Base-by-base conservation (phyloP, 2,888 invertebrate genomes). In the Chrysodeixis includens region DNA sequence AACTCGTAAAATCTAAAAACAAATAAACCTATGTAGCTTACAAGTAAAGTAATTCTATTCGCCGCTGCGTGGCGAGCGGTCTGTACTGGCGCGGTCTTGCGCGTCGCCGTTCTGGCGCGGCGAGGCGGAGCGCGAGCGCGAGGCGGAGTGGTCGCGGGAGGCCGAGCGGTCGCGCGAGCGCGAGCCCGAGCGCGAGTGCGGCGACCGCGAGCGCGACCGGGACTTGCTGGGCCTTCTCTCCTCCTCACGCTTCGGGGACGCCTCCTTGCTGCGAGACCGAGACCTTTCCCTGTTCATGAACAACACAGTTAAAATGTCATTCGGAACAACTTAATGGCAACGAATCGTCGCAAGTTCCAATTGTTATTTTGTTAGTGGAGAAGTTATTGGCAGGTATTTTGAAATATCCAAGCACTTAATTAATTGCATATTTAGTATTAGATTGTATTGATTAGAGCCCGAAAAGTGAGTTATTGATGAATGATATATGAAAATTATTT, bases 221-320 rank as follows among this genome's bases (percentile, higher is more conserved):
- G 94, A 94, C 84, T 94, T 94, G 87, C 81, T 90, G 30, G 83
- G 87, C 64, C 91, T 92, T 53, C 92, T 91, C 65, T 90, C 90
- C 66, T 92, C 94, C 6, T 92, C 93, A 49, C 91, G 92, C 76
- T 93, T 93, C 18, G 93, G 93, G 1, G 94, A 93, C 18, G 84
- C 89, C 69, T 96, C 96, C 89, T 97, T 97, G 88, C 97, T 97
- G 80, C 94, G 95, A 35, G 97, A 97, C 56, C 96, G 96, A 64
- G 97, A 97, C 32, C 97, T 96, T 84, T 97, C 96, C 91, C 97
- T 97, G 88, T 66, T 60, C 62, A 79, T 63, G 14, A 60, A 35
- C 22, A 1, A 62, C 30, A 32, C n/a, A 14, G 8, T 74, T 74
- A 62, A 3, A 32, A 30, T n/a, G 54, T 30, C n/a, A 53, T 10